phyloP scores from a whole-genome alignment of 1,140 invertebrate genomes.

The Trachymyrmex septentrionalis region DNA sequence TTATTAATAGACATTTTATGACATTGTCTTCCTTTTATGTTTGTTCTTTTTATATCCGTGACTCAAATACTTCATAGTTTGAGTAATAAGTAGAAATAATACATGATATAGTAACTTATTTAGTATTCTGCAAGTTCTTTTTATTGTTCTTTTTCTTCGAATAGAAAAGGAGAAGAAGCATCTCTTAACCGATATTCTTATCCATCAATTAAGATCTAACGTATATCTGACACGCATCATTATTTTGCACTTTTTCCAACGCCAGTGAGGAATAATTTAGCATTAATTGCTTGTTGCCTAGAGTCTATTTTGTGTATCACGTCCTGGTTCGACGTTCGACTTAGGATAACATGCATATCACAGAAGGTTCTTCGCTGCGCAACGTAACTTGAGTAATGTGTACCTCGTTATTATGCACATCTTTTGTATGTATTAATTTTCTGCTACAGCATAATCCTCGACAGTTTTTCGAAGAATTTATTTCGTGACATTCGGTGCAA shows the following conservation, averaged over 20 bases:
- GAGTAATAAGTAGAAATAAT: neutral
- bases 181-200: neutral
- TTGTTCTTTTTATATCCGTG: neutral
- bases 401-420: conserved; percentile 31
- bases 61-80: neutral
- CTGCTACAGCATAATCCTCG: neutral
- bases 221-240: conserved; percentile 5
- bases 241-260: conserved; percentile 52
- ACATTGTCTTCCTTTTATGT: neutral
- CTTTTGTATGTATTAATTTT: conserved; percentile 28
- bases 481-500: neutral
- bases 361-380: neutral
- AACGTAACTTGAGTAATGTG: conserved; percentile 16
- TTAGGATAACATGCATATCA: conserved; percentile 63
- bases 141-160: neutral
- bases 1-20: conserved; percentile 29
- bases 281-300: conserved; percentile 63
- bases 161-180: neutral
- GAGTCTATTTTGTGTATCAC: conserved; percentile 54
- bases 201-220: conserved; percentile 18
- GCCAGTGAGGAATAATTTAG: conserved; percentile 68
- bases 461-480: conserved; percentile 27
- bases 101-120: neutral
- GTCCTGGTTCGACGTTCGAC: conserved; percentile 66
- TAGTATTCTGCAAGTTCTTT: neutral